phyloP scores from a whole-genome alignment of 2,797 vertebrate genomes.

The Chlorospingus flavigularis region DNA sequence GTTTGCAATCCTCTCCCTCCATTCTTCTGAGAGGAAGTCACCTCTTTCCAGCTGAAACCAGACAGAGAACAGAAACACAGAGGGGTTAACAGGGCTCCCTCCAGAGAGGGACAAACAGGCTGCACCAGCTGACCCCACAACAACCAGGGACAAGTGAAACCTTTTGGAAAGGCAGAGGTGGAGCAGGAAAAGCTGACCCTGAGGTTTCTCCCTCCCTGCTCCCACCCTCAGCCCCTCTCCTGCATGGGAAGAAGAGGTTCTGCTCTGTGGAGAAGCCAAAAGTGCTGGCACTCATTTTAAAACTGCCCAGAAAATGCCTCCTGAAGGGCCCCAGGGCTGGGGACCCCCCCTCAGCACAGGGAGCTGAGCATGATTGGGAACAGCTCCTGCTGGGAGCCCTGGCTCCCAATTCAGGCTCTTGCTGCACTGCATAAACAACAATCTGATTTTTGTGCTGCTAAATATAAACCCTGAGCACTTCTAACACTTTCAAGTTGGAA shows the following conservation, averaged over 20 bases:
- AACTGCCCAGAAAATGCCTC: not conserved
- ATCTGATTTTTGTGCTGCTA: not conserved
- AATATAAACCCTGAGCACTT: not conserved
- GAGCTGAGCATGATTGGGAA: not conserved
- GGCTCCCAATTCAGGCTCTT: not conserved
- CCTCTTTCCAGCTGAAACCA: conserved; percentile 92
- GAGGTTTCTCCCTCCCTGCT: not conserved
- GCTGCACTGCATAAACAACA: not conserved
- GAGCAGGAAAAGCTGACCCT: not conserved
- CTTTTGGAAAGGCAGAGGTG: rapidly evolving
- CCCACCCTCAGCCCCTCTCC: not conserved
- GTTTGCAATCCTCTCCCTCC: conserved; percentile 97
- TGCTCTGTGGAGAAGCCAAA: not conserved
- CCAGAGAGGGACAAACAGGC: not conserved
- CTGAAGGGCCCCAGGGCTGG: rapidly evolving
- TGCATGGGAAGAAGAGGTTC: rapidly evolving
- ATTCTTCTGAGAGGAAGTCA: conserved; percentile 99
- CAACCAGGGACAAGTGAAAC: not conserved
- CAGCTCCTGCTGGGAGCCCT: not conserved
- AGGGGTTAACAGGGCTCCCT: not conserved
- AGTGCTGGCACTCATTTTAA: not conserved
- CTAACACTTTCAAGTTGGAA: not conserved
- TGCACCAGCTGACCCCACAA: not conserved
- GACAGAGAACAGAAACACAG: not conserved
- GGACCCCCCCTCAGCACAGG: not conserved